These are phyloP conservation scores for Diachasma alloeum DNA, from an alignment of 1,140 invertebrate species.

Conservation along the genomic window DNA sequence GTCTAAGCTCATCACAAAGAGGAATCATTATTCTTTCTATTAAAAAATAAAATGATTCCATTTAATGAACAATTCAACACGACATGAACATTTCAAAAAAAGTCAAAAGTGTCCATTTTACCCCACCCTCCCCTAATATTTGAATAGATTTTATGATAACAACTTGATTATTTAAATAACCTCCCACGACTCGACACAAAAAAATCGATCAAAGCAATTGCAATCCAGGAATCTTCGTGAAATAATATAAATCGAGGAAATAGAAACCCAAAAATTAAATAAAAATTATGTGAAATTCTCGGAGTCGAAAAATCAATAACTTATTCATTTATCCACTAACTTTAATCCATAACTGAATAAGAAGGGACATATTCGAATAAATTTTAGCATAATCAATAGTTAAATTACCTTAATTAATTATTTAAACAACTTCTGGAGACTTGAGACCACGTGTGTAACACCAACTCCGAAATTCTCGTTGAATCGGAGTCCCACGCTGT, in stretches of 20 bases:
- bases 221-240: no score
- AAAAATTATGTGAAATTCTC: background rate
- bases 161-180: no score
- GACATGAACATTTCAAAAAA: no score
- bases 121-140: no score
- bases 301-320: background rate
- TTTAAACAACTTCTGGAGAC: background rate
- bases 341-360: background rate
- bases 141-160: no score
- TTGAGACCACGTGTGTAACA: constrained; percentile 1
- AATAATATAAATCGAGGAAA: background rate
- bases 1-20: no score
- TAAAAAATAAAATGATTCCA: no score
- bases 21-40: no score
- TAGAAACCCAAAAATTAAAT: background rate
- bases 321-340: background rate
- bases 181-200: no score
- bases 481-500: background rate
- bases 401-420: constrained; percentile 5
- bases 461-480: background rate
- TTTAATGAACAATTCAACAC: no score
- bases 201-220: no score
- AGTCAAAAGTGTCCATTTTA: no score
- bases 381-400: background rate
- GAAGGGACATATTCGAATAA: background rate